Base-by-base conservation (phyloP, 2,888 invertebrate genomes). In the Andrena bucephala region DNA sequence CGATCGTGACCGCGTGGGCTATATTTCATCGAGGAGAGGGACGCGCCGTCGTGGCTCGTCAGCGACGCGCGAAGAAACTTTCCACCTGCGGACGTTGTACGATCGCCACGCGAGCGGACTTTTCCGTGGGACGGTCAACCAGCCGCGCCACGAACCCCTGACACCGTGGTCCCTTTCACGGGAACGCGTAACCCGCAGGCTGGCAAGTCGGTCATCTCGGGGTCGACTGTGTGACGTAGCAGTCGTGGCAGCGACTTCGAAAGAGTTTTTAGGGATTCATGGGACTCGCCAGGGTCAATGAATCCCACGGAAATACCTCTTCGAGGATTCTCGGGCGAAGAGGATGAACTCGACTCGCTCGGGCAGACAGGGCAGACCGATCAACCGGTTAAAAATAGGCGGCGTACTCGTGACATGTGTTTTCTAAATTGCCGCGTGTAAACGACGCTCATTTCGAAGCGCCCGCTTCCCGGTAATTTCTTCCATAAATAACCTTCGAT, bases 61-160 rank as follows among this genome's bases (percentile, higher is more conserved):
- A 42, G 42, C 42, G 42, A 1, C 50, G 36, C 67, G 29, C 6
- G 54, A 81, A 86, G 54, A 81, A 86, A 84, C 81, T 87, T 84
- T 86, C 84, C 81, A 75, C 16, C 42, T 42, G 42, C 60, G 50
- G 10, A 20, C 13, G 60, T 48, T 42, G 29, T 2, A 48, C 57
- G 52, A 57, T 29, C 54, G 20, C 7, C 50, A 50, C 67, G 4
- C 16, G 13, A 63, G 6, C 7, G 29, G 27, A 67, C 70, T 86
- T 86, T 86, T 84, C 84, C 81, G 62, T 66, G 70, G 16, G 1
- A 31, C 42, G 33, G 16, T 29, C 52, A 3, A 10, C 52, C 57
- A 20, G 33, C 62, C 70, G 78, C 69, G 59, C 50, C 65, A 8
- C 70, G 66, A 73, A 73, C 60, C 75, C 68, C 72, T 77, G 66